Evolutionary conservation across 64 coral and sea anemone genomes (phyloP).

Genomic region (Pocillopora verrucosa): DNA sequence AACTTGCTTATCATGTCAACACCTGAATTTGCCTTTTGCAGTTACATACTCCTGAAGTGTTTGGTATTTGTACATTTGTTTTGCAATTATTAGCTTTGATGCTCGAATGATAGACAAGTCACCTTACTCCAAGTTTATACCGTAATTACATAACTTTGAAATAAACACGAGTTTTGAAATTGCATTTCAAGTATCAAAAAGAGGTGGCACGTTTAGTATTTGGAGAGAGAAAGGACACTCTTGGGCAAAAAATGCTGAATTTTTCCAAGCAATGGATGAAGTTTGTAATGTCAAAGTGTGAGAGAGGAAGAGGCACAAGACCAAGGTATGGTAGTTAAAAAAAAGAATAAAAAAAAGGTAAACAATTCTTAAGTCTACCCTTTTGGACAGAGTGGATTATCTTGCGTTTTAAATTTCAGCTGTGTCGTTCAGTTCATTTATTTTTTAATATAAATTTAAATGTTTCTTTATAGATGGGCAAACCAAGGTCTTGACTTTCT

Average conservation of each 20-base stretch:
- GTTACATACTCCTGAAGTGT: no score
- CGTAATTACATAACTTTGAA: no score
- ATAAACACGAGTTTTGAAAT: no score
- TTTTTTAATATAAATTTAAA: no score
- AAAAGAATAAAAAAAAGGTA: neutral
- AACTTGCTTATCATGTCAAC: no score
- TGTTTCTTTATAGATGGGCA: conserved; percentile 70
- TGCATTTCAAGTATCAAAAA: conserved; percentile 68
- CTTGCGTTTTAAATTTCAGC: no score
- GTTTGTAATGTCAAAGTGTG: conserved; percentile 83
- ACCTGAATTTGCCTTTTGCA: no score
- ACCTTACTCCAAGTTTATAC: no score
- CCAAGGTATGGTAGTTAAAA: conserved; percentile 59
- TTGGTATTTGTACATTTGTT: no score
- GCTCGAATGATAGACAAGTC: no score
- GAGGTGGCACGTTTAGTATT: conserved; percentile 72
- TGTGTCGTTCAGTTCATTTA: no score
- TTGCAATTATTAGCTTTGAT: no score
- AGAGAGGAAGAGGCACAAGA: conserved; percentile 79
- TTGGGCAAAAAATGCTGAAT: conserved; percentile 55
- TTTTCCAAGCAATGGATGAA: conserved; percentile 90
- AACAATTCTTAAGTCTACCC: neutral
- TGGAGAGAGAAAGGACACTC: conserved; percentile 46
- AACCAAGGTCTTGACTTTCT: conserved; percentile 89
- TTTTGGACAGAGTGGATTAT: neutral